phyloP scores from a whole-genome alignment of 1,140 invertebrate genomes.

The Ceratitis capitata region DNA sequence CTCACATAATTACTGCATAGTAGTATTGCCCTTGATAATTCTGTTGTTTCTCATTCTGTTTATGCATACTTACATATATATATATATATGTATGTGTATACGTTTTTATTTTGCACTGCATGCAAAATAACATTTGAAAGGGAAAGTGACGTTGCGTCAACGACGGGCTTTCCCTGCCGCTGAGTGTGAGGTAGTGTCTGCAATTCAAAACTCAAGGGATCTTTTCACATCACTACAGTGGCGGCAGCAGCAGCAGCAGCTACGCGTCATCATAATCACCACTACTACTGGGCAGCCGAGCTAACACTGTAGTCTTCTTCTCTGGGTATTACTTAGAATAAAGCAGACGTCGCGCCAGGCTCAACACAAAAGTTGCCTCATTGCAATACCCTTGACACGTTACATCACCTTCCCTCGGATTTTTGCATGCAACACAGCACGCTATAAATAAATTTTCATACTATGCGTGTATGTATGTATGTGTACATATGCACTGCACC shows the following conservation, averaged over 20 bases:
- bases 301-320: not conserved
- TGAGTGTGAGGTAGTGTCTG: not conserved
- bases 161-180: not conserved
- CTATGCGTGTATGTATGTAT: too few relatives aligned
- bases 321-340: not conserved
- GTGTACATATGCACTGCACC: too few relatives aligned
- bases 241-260: too few relatives aligned
- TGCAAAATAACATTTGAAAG: not conserved
- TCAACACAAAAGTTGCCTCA: not conserved
- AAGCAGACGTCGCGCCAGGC: not conserved
- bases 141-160: conserved; percentile 14
- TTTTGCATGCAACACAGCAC: conserved; percentile 17
- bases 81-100: too few relatives aligned
- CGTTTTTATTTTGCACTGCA: not conserved
- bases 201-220: conserved; percentile 6
- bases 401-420: not conserved
- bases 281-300: not conserved
- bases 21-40: not conserved
- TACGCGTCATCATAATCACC: not conserved
- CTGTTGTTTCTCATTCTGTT: not conserved
- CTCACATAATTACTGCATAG: not conserved
- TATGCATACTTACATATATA: too few relatives aligned
- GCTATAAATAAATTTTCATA: not conserved
- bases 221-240: conserved; percentile 22
- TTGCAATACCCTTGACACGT: conserved; percentile 10